A percentile compares a stretch with the other conserved stretches of the same genome.
phyloP scores from a whole-genome alignment of 35 echinoderm and acorn worm genomes.

The Apostichopus japonicus region DNA sequence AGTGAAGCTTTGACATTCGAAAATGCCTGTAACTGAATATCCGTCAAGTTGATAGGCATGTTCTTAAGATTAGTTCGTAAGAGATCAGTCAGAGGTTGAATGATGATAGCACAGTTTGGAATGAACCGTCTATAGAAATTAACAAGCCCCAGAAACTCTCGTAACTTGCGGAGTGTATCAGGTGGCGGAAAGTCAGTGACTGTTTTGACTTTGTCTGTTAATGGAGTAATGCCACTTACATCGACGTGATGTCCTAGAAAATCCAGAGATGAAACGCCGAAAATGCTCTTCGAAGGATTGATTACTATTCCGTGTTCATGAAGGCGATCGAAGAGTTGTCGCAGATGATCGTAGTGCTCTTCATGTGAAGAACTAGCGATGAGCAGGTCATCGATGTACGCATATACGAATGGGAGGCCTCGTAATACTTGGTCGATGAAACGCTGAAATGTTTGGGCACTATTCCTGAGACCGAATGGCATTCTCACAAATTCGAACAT shows the following conservation, averaged over 20 bases:
- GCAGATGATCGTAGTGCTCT: no score
- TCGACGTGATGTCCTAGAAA: slow-evolving; percentile 69
- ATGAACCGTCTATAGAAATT: slow-evolving; percentile 64
- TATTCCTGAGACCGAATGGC: no score
- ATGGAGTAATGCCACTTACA: slow-evolving; percentile 42
- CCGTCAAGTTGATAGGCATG: neutral
- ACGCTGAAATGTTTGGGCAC: no score
- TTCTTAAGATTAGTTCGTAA: neutral
- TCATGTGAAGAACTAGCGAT: no score
- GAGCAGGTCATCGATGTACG: no score
- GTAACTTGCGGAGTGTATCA: slow-evolving; percentile 24
- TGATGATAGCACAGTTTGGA: slow-evolving; percentile 39
- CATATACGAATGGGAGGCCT: no score
- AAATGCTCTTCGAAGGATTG: slow-evolving; percentile 16
- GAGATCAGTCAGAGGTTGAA: slow-evolving; percentile 38
- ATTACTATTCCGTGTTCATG: no score
- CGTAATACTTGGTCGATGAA: no score
- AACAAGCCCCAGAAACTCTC: slow-evolving; percentile 46
- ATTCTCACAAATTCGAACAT: no score
- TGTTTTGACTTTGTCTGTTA: slow-evolving; percentile 54
- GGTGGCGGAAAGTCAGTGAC: slow-evolving; percentile 44
- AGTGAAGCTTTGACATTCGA: neutral
- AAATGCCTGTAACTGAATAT: neutral
- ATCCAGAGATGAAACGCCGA: slow-evolving; percentile 46
- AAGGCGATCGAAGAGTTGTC: no score